A percentile compares a stretch with the other conserved stretches of the same genome.
Conservation (phyloP, 2,113 vertebrate genomes). For the Noctilio leporinus region DNA sequence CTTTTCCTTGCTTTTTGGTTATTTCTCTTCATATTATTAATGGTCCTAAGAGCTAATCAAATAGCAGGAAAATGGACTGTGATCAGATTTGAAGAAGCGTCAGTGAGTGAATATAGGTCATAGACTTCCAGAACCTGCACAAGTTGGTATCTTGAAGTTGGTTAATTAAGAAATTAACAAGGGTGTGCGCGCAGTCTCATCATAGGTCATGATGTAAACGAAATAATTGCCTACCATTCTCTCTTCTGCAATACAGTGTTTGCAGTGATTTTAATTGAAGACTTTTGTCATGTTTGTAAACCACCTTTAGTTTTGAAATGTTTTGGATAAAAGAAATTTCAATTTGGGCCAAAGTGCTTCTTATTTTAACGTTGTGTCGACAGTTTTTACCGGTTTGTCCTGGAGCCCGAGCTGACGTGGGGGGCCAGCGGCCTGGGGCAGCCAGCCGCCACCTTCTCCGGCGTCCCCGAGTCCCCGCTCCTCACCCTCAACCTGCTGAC, state of each 20-base stretch:
- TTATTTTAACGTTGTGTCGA: background rate
- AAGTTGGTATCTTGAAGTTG: background rate
- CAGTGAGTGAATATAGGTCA: background rate
- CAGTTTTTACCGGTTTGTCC: slow-evolving; percentile 96
- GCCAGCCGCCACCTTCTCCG: slow-evolving; percentile 89
- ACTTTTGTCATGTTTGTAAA: background rate
- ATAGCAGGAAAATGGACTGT: background rate
- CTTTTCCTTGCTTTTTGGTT: background rate
- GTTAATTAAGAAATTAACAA: background rate
- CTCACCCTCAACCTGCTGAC: slow-evolving; percentile 96
- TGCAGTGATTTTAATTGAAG: background rate
- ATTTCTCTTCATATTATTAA: background rate
- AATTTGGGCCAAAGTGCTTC: background rate
- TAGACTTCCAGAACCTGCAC: background rate
- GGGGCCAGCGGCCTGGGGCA: slow-evolving; percentile 79
- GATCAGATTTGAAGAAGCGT: background rate
- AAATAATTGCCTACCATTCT: background rate
- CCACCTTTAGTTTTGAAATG: background rate
- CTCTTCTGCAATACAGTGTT: background rate
- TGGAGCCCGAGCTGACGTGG: slow-evolving; percentile 88
- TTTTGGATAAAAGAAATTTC: background rate
- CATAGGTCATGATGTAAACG: background rate
- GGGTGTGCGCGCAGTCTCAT: background rate
- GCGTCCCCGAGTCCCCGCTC: slow-evolving; percentile 90
- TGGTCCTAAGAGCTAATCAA: background rate